Percentiles rank a stretch among this genome's conserved stretches.
phyloP scores from a whole-genome alignment of 2,797 vertebrate genomes.

The Fringilla coelebs region DNA sequence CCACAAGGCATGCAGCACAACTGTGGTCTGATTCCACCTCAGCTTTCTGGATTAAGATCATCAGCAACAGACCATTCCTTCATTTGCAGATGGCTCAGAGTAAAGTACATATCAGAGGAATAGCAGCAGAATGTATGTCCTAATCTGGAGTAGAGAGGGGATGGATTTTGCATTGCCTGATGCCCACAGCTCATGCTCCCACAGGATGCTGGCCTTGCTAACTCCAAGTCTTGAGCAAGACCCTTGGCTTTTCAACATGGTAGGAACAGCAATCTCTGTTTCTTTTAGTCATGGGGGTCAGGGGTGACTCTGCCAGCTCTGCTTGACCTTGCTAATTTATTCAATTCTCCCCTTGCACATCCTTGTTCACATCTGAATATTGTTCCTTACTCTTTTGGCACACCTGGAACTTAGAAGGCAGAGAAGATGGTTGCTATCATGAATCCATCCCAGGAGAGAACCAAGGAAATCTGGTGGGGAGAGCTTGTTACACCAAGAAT shows the following conservation, averaged over 20 bases:
- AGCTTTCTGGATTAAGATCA: not conserved
- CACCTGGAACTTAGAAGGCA: not conserved
- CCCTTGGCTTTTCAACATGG: not conserved
- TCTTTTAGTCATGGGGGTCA: not conserved
- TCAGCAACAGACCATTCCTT: not conserved
- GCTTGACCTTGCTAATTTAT: not conserved
- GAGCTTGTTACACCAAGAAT: not conserved
- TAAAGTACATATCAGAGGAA: not conserved
- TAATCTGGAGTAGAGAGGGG: not conserved
- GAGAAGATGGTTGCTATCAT: not conserved
- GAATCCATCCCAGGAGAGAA: not conserved
- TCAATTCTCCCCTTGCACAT: not conserved
- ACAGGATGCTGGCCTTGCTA: not conserved
- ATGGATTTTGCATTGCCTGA: not conserved
- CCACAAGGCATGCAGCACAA: not conserved
- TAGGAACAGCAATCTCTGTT: not conserved
- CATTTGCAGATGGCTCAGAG: not conserved
- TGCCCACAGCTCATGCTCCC: not conserved
- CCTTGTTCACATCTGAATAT: not conserved
- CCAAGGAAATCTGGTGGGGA: not conserved
- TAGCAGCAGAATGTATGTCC: not conserved
- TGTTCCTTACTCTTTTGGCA: not conserved
- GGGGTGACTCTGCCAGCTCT: not conserved
- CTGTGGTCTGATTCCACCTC: not conserved
- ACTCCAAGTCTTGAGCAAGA: not conserved